Conservation (phyloP, 2,797 vertebrate genomes). For the Tragelaphus eurycerus region DNA sequence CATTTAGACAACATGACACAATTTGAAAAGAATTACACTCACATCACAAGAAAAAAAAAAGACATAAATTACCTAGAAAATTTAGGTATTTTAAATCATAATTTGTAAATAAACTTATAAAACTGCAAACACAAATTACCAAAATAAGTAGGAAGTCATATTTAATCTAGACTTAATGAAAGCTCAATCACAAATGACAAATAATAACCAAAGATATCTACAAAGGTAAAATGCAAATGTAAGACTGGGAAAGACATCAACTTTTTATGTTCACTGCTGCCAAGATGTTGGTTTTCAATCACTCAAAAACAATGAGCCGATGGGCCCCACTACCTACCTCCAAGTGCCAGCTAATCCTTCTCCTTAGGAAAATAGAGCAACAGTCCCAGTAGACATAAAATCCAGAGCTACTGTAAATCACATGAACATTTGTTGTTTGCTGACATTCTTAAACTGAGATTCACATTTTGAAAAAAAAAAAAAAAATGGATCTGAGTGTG, state of each 20-base stretch:
- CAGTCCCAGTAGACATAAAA: accelerated
- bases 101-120: background rate
- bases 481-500: accelerated
- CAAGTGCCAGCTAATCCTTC: background rate
- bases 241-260: background rate
- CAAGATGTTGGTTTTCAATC: background rate
- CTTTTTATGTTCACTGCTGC: background rate
- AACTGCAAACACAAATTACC: background rate
- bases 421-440: background rate
- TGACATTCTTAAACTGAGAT: background rate
- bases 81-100: background rate
- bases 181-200: background rate
- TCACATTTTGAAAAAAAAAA: background rate
- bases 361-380: background rate
- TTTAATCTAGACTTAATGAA: background rate
- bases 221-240: background rate
- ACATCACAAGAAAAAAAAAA: background rate
- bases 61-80: background rate
- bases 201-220: background rate
- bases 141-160: background rate
- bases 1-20: background rate
- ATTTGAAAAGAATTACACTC: background rate
- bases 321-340: accelerated
- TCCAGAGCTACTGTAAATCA: background rate
- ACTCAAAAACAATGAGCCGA: background rate